Percentiles rank a stretch among this genome's conserved stretches.
phyloP scores from a whole-genome alignment of 2,113 vertebrate species.

The Illadopsis cleaveri region DNA sequence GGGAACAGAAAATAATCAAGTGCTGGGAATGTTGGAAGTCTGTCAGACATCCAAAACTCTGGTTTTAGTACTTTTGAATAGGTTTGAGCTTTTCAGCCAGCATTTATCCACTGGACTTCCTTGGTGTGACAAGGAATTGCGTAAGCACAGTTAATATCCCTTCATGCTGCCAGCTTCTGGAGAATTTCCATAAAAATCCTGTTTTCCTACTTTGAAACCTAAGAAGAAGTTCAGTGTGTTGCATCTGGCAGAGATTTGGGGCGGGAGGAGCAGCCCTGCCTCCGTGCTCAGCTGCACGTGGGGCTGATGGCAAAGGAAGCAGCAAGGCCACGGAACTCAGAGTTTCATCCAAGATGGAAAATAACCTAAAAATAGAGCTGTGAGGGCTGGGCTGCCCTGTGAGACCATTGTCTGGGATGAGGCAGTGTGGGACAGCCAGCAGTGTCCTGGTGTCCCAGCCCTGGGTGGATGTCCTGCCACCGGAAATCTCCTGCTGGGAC shows the following conservation, averaged over 20 bases:
- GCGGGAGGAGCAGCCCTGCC: background rate
- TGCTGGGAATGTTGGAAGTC: background rate
- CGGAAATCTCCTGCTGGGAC: accelerated
- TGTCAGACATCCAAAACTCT: background rate
- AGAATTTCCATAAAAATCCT: background rate
- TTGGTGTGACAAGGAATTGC: background rate
- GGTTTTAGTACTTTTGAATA: background rate
- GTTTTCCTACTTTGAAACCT: background rate
- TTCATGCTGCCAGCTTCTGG: background rate
- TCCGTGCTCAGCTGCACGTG: background rate
- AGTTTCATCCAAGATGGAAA: background rate
- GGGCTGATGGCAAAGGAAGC: background rate
- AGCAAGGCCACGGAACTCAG: accelerated
- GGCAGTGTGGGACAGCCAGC: background rate
- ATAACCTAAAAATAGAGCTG: background rate
- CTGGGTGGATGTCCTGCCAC: background rate
- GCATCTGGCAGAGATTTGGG: background rate
- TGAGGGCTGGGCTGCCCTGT: background rate
- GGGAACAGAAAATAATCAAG: background rate
- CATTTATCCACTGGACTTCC: background rate
- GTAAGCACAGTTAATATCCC: background rate
- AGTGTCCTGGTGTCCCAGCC: background rate
- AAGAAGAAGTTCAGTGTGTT: background rate
- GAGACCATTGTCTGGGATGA: background rate
- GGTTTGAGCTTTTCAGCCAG: background rate